Conservation (phyloP, 2,888 invertebrate genomes). For the Psylliodes chrysocephalus region DNA sequence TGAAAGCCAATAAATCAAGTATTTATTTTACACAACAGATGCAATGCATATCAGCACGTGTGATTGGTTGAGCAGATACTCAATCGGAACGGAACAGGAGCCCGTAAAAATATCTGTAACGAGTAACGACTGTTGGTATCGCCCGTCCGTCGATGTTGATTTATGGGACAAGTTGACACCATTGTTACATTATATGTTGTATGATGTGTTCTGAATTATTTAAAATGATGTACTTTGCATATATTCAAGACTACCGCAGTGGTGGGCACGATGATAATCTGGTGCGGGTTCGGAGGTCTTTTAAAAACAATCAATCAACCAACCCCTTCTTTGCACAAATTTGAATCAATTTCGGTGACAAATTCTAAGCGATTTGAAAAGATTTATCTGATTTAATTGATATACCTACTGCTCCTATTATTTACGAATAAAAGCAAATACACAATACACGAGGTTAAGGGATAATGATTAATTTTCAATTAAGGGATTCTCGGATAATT, state of each 20-base stretch:
- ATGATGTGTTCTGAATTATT: constrained; percentile 43
- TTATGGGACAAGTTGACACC: constrained; percentile 57
- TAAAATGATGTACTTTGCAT: constrained; percentile 45
- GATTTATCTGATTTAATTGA: too few relatives aligned
- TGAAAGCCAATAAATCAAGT: constrained; percentile 61
- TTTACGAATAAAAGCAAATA: too few relatives aligned
- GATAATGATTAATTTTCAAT: too few relatives aligned
- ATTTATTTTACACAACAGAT: constrained; percentile 62
- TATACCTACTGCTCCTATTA: too few relatives aligned
- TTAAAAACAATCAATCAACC: constrained; percentile 58
- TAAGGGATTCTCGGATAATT: too few relatives aligned
- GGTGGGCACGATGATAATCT: constrained; percentile 43
- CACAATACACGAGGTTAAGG: too few relatives aligned
- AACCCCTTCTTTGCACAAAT: constrained; percentile 1
- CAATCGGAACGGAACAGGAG: constrained; percentile 59
- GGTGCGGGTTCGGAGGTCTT: constrained; percentile 52
- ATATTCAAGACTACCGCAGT: constrained; percentile 43
- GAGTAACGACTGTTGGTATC: constrained; percentile 58
- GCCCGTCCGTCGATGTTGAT: constrained; percentile 58
- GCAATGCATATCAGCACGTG: constrained; percentile 61
- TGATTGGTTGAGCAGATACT: constrained; percentile 61
- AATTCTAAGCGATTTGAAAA: too few relatives aligned
- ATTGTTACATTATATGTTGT: constrained; percentile 58
- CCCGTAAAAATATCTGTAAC: constrained; percentile 62
- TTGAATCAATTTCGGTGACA: not conserved